Base-by-base conservation (phyloP, 1,140 invertebrate species). In the Patella vulgata region DNA sequence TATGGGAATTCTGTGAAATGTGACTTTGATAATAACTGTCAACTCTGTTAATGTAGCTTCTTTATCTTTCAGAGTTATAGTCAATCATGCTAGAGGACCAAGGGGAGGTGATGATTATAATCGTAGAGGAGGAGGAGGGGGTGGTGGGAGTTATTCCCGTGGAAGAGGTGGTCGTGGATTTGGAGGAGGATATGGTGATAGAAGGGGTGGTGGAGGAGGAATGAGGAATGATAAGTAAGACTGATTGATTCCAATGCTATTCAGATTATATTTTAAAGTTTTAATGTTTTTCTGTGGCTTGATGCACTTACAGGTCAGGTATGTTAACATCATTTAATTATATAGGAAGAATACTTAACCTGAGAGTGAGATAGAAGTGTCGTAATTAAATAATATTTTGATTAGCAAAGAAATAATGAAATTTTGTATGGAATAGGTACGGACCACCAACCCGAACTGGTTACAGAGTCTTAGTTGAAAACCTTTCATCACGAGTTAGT, bases 361-460 rank as follows among this genome's bases (percentile, higher is more conserved):
- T n/a, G n/a, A n/a, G n/a, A n/a, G n/a, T n/a, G n/a, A n/a, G n/a
- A n/a, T n/a, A n/a, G n/a, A n/a, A n/a, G n/a, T n/a, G n/a, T n/a
- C n/a, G n/a, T n/a, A n/a, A n/a, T n/a, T n/a, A n/a, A n/a, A n/a
- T n/a, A n/a, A n/a, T n/a, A n/a, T n/a, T n/a, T n/a, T n/a, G n/a
- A n/a, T n/a, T n/a, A n/a, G n/a, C n/a, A n/a, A n/a, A n/a, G n/a
- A n/a, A n/a, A n/a, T n/a, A n/a, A n/a, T n/a, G n/a, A n/a, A n/a
- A n/a, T n/a, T n/a, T n/a, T n/a, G n/a, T n/a, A n/a, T n/a, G n/a
- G n/a, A n/a, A n/a, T n/a, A 94, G 95, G 87, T 98, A 97, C 87
- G 96, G 96, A 70, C 96, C 96, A 75, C 95, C 96, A 56, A 94
- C 93, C 70, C 90, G 96, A 71, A 98, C 96, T 66, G 94, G 97